Conservation (phyloP, 2,797 vertebrate species). For the Paedocypris micromegethes region DNA sequence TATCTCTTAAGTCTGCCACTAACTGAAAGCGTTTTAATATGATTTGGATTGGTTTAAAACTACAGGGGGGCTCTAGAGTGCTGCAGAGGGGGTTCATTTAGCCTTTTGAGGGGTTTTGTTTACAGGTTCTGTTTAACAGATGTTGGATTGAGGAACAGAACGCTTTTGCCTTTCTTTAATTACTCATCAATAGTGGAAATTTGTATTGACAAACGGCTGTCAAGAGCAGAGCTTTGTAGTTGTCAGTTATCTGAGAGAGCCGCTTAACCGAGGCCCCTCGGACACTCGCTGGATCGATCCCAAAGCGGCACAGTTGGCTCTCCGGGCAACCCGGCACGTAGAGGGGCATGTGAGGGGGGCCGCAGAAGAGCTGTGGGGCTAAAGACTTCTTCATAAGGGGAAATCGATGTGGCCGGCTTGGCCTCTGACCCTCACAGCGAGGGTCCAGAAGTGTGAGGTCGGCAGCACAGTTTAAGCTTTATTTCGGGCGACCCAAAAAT, state of each 20-base stretch:
- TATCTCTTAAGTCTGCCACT: constrained; percentile 25
- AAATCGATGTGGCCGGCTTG: constrained; percentile 65
- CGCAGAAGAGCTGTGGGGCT: constrained; percentile 50
- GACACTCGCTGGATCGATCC: constrained; percentile 67
- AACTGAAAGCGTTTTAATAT: constrained; percentile 42
- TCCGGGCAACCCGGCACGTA: constrained; percentile 49
- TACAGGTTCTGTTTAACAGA: constrained; percentile 72
- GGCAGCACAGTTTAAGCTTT: constrained; percentile 62
- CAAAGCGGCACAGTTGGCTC: constrained; percentile 60
- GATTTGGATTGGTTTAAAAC: constrained; percentile 42
- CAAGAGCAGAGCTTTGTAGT: constrained; percentile 71
- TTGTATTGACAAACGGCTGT: constrained; percentile 77
- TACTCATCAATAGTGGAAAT: constrained; percentile 78
- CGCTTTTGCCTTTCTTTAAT: constrained; percentile 61
- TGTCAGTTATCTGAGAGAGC: constrained; percentile 69
- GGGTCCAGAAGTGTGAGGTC: constrained; percentile 58
- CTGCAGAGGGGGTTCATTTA: constrained; percentile 41
- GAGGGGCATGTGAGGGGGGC: constrained; percentile 55
- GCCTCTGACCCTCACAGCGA: constrained; percentile 70
- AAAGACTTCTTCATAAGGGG: constrained; percentile 60
- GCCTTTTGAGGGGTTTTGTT: constrained; percentile 58
- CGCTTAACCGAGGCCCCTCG: constrained; percentile 56
- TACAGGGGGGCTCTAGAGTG: constrained; percentile 28
- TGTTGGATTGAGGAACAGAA: constrained; percentile 58
- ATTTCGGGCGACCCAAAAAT: constrained; percentile 52